Evolutionary conservation across 1,140 invertebrate species (phyloP), one percentile per base, ranked within the genome.

Genomic region (Zophobas atratus): DNA sequence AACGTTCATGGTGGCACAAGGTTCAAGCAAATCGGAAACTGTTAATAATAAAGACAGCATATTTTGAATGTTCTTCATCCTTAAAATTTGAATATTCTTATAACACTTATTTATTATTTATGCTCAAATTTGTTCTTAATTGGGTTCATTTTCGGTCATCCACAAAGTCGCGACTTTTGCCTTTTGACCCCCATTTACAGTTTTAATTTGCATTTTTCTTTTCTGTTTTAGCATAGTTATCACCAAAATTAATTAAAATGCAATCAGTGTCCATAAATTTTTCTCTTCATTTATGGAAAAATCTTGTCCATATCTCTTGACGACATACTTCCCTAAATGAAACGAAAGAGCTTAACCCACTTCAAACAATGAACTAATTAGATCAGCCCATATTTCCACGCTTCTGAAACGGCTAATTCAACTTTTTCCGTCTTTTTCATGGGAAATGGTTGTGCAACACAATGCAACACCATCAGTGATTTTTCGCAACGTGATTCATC

Each of bases 401-500:
- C 60, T 5, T 51, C 2, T 20, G 43, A 67, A 43, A 20, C 6
- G 33, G 57, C 20, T 43, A 41, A 39, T 51, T 70, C 41, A 43
- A n/a, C 41, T 72, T 72, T 73, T 55, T 48, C 34, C 36, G 60
- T 46, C 43, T 43, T 53, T 73, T 73, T 73, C 49, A 73, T 73
- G 71, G 49, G 51, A 73, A 71, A 55, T 48, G 39, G 43, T 70
- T 70, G 48, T 73, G 35, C 36, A 72, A 46, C 41, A 43, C 60
- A 67, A 67, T 67, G 60, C 39, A 67, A 67, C 39, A 67, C 38
- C 60, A 51, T 38, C 1, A 51, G 39, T 51, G 67, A 70, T 70
- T 72, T 72, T 72, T 67, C 60, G 39, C 60, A 43, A 67, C 60
- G 39, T 67, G 60, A 67, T 67, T 67, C 60, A 67, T 67, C 60